Base-by-base conservation (phyloP, 2,888 invertebrate genomes). In the Aelia acuminata region DNA sequence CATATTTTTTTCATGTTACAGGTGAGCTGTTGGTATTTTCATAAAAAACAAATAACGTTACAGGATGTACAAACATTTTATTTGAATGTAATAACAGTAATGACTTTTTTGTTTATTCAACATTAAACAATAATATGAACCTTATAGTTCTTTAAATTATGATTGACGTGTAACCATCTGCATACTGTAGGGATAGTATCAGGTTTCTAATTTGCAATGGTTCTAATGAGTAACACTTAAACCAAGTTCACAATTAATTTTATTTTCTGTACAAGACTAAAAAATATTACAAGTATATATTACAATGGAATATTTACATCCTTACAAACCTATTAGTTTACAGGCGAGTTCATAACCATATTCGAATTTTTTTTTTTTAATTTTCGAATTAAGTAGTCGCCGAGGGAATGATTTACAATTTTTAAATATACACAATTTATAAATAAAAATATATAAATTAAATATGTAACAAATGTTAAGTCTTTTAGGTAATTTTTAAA, bases 401-500 rank as follows among this genome's bases (percentile, higher is more conserved):
- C 85, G 20, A 49, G 85, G 85, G 53, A 85, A 85, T 53, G 85
- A 85, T 85, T 57, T 85, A 85, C 85, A 85, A 85, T 39, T 85
- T 53, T 85, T 39, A 53, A 85, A 85, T 85, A 53, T 85, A 85
- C 85, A 85, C 39, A 85, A 85, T 85, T 53, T 85, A 85, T 85
- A 85, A 85, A 85, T 85, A 85, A 85, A 85, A 85, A 80, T 80
- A 80, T 85, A 85, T 85, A 85, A 85, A 85, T 85, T 85, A 85
- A 85, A 85, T 53, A 53, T 85, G n/a, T 85, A 85, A 85, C 85
- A 85, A 85, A 85, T 48, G 84, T 84, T 84, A 50, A 85, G 85
- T 85, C 85, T 85, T 85, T 85, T 85, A 39, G 85, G 85, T 85
- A 85, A 85, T 53, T 53, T 53, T 85, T 85, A 39, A 85, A 53